Percentiles rank a stretch among this genome's conserved stretches.
Conservation (phyloP, 2,113 vertebrate genomes). For the Oreochromis spilurus region DNA sequence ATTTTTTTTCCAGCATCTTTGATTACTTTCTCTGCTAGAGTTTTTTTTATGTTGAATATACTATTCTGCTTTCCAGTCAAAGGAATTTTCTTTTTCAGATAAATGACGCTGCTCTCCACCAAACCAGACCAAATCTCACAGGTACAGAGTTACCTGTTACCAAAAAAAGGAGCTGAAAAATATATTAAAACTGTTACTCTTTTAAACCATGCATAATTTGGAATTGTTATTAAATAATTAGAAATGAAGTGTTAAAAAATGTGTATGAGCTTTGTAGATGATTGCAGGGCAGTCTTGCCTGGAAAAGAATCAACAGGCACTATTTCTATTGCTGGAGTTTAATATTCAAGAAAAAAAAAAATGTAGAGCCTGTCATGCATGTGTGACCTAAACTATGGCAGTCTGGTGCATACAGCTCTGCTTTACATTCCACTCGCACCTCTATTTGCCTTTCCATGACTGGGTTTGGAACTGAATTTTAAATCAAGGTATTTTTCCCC, state of each 20-base stretch:
- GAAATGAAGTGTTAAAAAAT: slow-evolving; percentile 3
- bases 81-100: slow-evolving; percentile 7
- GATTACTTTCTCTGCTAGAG: not conserved
- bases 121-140: slow-evolving; percentile 34
- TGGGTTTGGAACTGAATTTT: slow-evolving; percentile 72
- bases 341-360: not conserved
- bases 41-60: slow-evolving; percentile 31
- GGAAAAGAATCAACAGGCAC: not conserved
- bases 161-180: slow-evolving; percentile 35
- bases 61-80: slow-evolving; percentile 6
- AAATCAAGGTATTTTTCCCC: slow-evolving; percentile 72
- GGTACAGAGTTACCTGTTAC: slow-evolving; percentile 43
- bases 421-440: slow-evolving; percentile 64
- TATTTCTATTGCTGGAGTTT: slow-evolving; percentile 17
- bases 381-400: slow-evolving; percentile 46
- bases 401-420: slow-evolving; percentile 25
- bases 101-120: slow-evolving; percentile 5
- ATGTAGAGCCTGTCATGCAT: slow-evolving; percentile 24
- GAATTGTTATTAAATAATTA: not conserved
- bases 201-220: slow-evolving; percentile 14
- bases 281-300: not conserved
- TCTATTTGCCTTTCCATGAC: slow-evolving; percentile 58
- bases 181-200: slow-evolving; percentile 47
- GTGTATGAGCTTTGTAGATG: not conserved
- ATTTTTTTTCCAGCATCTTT: slow-evolving; percentile 1